Evolutionary conservation across 23 tunicate species (phyloP).

Genomic region (Trididemnum nubilum): DNA sequence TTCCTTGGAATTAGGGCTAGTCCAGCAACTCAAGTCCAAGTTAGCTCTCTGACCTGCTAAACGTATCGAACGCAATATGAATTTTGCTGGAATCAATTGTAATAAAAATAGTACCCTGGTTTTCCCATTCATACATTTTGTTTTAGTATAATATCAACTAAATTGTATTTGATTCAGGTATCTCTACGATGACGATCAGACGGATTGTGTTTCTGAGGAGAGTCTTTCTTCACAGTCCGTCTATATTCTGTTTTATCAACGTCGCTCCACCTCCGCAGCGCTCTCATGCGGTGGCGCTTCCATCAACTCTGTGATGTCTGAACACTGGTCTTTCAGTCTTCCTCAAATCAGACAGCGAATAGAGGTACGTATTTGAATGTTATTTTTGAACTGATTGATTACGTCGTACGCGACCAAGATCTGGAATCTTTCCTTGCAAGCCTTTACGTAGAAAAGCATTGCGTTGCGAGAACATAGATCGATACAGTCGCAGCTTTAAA

Average conservation of each 20-base stretch:
- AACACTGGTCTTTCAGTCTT: constrained; percentile 75
- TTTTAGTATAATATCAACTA: too few relatives aligned
- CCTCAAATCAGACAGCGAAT: constrained; percentile 54
- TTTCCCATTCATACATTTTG: too few relatives aligned
- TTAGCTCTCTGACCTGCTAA: too few relatives aligned
- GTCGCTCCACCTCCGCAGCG: constrained; percentile 53
- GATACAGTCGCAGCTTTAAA: too few relatives aligned
- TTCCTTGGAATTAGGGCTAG: too few relatives aligned
- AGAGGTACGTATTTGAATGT: constrained; percentile 24
- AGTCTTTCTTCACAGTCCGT: constrained; percentile 65
- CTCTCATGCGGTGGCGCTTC: constrained; percentile 68
- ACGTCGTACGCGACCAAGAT: background rate
- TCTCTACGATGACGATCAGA: constrained; percentile 68
- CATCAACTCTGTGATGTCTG: constrained; percentile 73
- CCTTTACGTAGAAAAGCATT: too few relatives aligned
- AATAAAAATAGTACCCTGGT: too few relatives aligned
- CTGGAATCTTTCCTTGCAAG: background rate
- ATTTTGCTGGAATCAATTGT: too few relatives aligned
- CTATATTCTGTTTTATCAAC: constrained; percentile 82
- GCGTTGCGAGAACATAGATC: too few relatives aligned
- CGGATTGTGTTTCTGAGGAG: constrained; percentile 58
- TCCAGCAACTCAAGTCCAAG: too few relatives aligned
- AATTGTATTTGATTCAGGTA: too few relatives aligned
- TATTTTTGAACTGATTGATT: background rate
- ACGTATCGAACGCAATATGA: too few relatives aligned